Evolutionary conservation across 2,113 vertebrate genomes (phyloP), one percentile per base, ranked within the genome.

Genomic region (Zapornia atra): DNA sequence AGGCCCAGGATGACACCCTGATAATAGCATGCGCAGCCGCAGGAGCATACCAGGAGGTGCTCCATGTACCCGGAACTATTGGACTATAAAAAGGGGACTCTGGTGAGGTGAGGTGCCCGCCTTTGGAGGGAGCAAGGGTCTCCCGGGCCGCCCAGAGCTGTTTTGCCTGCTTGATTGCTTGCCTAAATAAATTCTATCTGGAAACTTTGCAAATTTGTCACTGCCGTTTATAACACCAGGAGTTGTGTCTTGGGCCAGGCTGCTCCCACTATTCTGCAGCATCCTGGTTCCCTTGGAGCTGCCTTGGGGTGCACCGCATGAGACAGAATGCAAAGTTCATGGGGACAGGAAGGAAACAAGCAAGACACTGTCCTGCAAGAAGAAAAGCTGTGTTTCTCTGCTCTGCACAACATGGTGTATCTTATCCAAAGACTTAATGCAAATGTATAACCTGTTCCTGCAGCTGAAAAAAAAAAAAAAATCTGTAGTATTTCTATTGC

Each of bases 401-500:
- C 34, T 82, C 70, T 90, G 22, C 1, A 0, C 34, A 64, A 24
- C 0, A 0, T 34, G 69, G 57, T 44, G 44, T 63, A n/a, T 93
- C 53, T 34, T 50, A 82, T 10, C 48, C 46, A 59, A 75, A 94
- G 80, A 48, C 28, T 83, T 80, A 88, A 90, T 78, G 86, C 42
- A 90, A 94, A 92, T 76, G 29, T 76, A n/a, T 94, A 93, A 93
- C 68, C 68, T 90, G 36, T 81, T 80, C 66, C 69, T 68, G 72
- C 64, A 92, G 83, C 64, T 66, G 53, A 56, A 44, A 78, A 91
- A 82, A 91, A 82, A 91, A 51, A 51, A 48, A 48, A 48, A 48
- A 82, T 76, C 69, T 87, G n/a, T 90, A 88, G 24, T 86, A 92
- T 94, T 92, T 94, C 64, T 91, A 82, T 79, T 94, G 88, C 80